Base-by-base conservation (phyloP, 2,888 invertebrate genomes). In the Sphinx pinastri region DNA sequence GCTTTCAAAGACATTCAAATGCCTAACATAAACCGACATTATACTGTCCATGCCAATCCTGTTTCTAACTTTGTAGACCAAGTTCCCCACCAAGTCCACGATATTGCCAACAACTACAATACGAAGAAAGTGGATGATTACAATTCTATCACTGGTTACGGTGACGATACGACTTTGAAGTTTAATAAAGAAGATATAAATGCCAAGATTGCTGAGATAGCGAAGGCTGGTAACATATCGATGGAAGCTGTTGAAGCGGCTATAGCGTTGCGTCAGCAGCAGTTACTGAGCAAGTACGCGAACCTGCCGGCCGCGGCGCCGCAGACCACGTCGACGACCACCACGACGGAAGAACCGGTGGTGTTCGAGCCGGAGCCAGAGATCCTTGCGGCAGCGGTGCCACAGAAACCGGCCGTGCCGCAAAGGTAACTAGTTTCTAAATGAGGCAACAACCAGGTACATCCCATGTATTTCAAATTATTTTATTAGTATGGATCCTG, bases 191-290 rank as follows among this genome's bases (percentile, higher is more conserved):
- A 94, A 72, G 93, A 94, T 71, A 91, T 94, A 13, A 91, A 91
- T 77, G 81, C 88, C 5, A 94, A 94, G 81, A 94, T 94, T 74
- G 90, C 90, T 5, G 94, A 94, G 78, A 94, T 94, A 71, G 94
- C 97, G 0, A 95, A 96, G 71, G 96, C 96, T 7, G 97, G 97
- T 16, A 98, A 98, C 81, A 96, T 97, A 31, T 97, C 97, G 0
- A 96, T 97, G 83, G 97, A 97, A 72, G 96, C 97, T 10, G 95
- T 97, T 4, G 96, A 97, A 80, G 95, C 97, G 12, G 97, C 97
- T 0, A 96, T 97, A 69, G 92, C 96, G 6, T 88, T 96, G 76
- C 93, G 96, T 60, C 96, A 97, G 76, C 96, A 97, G 78, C 96
- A 97, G 84, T 82, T 96, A 73, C 81, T 96, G 81, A 95, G 94